Percentiles rank a stretch among this genome's conserved stretches.
Conservation (phyloP, 2,888 invertebrate species). For the Mamestra brassicae region DNA sequence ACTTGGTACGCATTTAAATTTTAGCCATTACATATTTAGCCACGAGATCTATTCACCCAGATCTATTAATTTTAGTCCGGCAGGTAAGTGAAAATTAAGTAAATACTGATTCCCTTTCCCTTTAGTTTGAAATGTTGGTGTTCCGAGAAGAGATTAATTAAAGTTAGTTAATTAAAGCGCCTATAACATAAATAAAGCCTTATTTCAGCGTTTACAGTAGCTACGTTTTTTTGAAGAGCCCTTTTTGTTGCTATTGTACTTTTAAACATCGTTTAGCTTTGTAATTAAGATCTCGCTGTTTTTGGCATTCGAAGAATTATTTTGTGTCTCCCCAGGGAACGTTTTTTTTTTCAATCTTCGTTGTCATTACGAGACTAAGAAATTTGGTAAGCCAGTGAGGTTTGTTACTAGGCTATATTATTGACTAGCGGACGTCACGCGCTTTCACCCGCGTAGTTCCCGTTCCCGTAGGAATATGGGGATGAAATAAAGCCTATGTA, state of each 20-base stretch:
- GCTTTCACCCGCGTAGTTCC: too few relatives aligned
- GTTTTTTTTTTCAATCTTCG: not conserved
- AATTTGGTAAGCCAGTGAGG: not conserved
- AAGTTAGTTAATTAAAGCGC: conserved; percentile 58
- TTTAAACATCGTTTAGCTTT: conserved; percentile 7
- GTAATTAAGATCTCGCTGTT: not conserved
- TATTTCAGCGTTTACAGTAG: conserved; percentile 27
- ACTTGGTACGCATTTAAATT: too few relatives aligned
- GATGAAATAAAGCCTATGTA: too few relatives aligned
- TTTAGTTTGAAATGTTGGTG: conserved; percentile 53
- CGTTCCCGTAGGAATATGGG: too few relatives aligned
- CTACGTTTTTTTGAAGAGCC: not conserved
- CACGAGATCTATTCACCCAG: too few relatives aligned
- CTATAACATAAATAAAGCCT: conserved; percentile 46
- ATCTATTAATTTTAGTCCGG: conserved; percentile 27
- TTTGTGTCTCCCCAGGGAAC: not conserved
- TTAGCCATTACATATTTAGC: too few relatives aligned
- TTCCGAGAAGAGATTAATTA: conserved; percentile 55
- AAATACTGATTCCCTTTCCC: conserved; percentile 42
- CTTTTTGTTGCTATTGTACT: conserved; percentile 10
- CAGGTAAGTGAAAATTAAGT: conserved; percentile 54
- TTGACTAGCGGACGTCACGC: too few relatives aligned
- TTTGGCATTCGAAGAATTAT: not conserved
- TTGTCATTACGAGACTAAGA: too few relatives aligned
- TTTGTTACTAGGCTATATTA: too few relatives aligned